Base-by-base conservation (phyloP, 2,113 vertebrate genomes). In the Bos javanicus region DNA sequence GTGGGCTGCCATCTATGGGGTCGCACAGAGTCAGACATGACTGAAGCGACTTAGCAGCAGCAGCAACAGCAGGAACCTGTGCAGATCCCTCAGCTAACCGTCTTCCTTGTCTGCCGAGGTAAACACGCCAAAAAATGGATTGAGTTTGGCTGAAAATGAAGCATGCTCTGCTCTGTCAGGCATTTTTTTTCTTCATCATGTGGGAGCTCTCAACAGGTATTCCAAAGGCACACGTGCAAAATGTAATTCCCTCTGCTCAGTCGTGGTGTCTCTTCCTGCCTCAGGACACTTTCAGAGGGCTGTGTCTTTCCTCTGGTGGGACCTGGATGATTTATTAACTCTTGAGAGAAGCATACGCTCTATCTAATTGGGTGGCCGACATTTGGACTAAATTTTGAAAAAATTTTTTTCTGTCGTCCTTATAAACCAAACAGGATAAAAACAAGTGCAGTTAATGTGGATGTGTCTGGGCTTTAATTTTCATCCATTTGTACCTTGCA, bases 101-200 rank as follows among this genome's bases (percentile, higher is more conserved):
- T 94, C 85, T 86, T 94, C 95, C 87, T 87, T 95, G 28, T 98
- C 97, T 43, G 4, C 33, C 2, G 56, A 97, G 43, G 15, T 83
- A 17, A 67, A 50, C 59, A 28, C 50, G 95, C 97, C 98, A 98
- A 95, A 93, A 91, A 95, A 92, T 36, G 43, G 82, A 59, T 5
- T 81, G 39, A n/a, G n/a, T 57, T 92, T 94, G 96, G 97, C 97
- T 84, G 90, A 95, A 83, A 97, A 74, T 84, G 95, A 98, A 97
- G 92, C 56, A 15, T 84, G 86, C 82, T 95, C 60, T 48, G 2
- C 71, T 94, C 95, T 95, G 36, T 67, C 19, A 19, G 95, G 36
- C 48, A 82, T 1, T 30, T 97, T 95, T 28, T 71, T 43, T 3
- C 93, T 96, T 82, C 59, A 26, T 97, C 96, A 62, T 9, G 23